Conservation (phyloP, 2,113 vertebrate genomes). For the Nycticorax nycticorax region DNA sequence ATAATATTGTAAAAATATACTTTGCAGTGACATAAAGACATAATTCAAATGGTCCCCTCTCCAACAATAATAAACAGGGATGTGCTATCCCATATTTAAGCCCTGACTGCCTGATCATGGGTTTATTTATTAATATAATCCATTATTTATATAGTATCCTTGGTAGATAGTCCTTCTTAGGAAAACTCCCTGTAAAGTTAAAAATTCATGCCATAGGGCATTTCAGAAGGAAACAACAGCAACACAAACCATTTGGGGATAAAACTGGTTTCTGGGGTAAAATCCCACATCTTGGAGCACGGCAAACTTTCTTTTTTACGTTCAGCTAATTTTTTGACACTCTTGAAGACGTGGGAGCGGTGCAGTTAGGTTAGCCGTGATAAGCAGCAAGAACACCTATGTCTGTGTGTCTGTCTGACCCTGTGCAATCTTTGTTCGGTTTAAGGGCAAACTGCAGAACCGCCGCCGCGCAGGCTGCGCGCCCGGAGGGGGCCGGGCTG, state of each 20-base stretch:
- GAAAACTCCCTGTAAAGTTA: neutral
- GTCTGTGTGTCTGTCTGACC: too few species aligned
- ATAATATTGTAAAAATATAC: neutral
- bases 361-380: neutral
- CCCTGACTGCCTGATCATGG: neutral
- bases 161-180: neutral
- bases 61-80: neutral
- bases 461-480: fast-evolving
- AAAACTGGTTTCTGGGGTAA: neutral
- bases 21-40: neutral
- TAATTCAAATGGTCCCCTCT: neutral
- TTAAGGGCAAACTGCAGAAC: fast-evolving
- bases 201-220: neutral
- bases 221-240: neutral
- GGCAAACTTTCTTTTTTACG: neutral
- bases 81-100: neutral
- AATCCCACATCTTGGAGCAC: neutral
- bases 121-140: neutral
- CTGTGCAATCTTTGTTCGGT: fast-evolving
- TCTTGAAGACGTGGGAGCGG: neutral
- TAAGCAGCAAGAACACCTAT: fast-evolving
- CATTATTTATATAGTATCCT: neutral
- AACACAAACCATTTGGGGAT: neutral
- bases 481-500: neutral
- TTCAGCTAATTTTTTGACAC: neutral